These are phyloP conservation scores for Nixonia krombeini DNA, from an alignment of 1,140 invertebrate genomes.

Conservation along the genomic window DNA sequence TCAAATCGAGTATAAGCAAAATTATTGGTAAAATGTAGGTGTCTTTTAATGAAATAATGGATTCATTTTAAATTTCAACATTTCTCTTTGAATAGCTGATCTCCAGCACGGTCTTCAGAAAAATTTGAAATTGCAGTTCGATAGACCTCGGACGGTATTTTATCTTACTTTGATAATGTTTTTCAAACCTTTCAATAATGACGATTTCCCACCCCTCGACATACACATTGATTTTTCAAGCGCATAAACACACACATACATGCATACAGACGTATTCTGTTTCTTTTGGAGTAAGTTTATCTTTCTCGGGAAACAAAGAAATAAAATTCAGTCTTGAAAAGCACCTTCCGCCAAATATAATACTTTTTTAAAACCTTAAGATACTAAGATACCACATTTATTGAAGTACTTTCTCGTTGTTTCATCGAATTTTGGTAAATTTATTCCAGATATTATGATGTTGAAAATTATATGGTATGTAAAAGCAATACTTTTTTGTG, in stretches of 20 bases:
- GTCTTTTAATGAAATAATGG: too few relatives aligned
- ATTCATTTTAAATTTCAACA: too few relatives aligned
- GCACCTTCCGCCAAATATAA: slow-evolving; percentile 35
- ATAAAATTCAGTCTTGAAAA: slow-evolving; percentile 48
- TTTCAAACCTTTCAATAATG: slow-evolving; percentile 8
- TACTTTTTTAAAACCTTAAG: slow-evolving; percentile 10
- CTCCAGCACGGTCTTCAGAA: too few relatives aligned
- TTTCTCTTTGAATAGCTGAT: too few relatives aligned
- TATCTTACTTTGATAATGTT: slow-evolving; percentile 28
- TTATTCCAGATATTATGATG: not conserved
- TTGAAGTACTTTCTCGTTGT: slow-evolving; percentile 28
- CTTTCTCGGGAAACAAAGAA: slow-evolving; percentile 7
- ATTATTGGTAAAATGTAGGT: too few relatives aligned
- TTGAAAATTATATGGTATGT: not conserved
- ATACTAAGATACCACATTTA: slow-evolving; percentile 13
- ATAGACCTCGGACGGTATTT: slow-evolving; percentile 22
- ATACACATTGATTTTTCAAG: slow-evolving; percentile 9
- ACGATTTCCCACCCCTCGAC: slow-evolving; percentile 17
- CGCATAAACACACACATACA: not conserved
- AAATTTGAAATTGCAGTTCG: slow-evolving; percentile 24
- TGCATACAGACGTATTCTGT: not conserved
- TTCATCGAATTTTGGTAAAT: not conserved
- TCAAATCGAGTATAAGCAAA: too few relatives aligned
- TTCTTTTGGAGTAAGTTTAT: not conserved
- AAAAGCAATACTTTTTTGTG: not conserved